Base-by-base conservation (phyloP, 2,888 invertebrate species). In the Trichacis sp. region DNA sequence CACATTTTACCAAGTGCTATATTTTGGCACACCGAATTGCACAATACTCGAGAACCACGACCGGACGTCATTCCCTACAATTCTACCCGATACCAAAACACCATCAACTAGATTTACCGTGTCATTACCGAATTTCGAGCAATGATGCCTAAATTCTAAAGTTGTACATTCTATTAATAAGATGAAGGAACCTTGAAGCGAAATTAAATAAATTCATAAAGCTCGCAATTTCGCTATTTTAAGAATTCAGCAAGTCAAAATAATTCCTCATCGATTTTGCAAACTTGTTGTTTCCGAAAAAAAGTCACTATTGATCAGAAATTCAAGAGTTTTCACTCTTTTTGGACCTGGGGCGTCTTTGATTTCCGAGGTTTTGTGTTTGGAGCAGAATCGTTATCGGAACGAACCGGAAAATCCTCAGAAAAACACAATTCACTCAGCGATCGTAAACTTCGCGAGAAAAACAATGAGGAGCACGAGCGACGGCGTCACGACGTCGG, bases 401-500 rank as follows among this genome's bases (percentile, higher is more conserved):
- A 40, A 40, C 2, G 14, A 15, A 40, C 1, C n/a, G 40, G 18
- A 43, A 12, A 43, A 19, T 42, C 18, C 4, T 36, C 36, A 42
- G 2, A 43, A 43, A 9, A 15, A 11, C 29, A 43, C 43, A 9
- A 11, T 24, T 20, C 46, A 46, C 46, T 54, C 19, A 5, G 6
- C 29, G 15, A 17, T 45, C 14, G 8, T 18, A 15, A 36, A 42
- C 24, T 51, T 45, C 18, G 17, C 29, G 49, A 46, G 49, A 40
- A 49, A 63, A 51, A n/a, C 33, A 33, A 40, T n/a, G 40, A 15
- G 40, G 40, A 15, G 14, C 40, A 15, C 40, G 40, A 40, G 9
- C 52, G 18, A 30, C 45, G 30, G 55, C 53, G 50, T 59, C 60
- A 64, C 53, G 64, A 64, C 33, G 48, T 53, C 24, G 54, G n/a